phyloP scores from a whole-genome alignment of 2,797 vertebrate genomes.

The Rhinella marina region DNA sequence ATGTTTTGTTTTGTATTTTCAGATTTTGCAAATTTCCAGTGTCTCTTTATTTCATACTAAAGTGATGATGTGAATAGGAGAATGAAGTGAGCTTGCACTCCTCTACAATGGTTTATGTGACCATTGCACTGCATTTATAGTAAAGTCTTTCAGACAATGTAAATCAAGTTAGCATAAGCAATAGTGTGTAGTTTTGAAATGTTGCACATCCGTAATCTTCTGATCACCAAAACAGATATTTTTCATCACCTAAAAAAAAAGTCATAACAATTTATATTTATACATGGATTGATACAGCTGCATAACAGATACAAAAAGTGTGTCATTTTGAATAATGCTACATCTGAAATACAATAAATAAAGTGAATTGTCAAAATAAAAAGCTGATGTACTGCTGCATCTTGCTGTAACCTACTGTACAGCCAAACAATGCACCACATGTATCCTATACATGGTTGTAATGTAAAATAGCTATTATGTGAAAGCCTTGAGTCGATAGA shows the following conservation, averaged over 20 bases:
- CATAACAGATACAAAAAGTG: not conserved
- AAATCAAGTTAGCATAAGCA: constrained; percentile 53
- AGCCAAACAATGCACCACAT: too few relatives aligned
- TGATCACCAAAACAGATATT: constrained; percentile 40
- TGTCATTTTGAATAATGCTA: not conserved
- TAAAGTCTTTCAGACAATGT: constrained; percentile 62
- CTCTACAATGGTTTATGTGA: constrained; percentile 85
- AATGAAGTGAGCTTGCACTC: constrained; percentile 65
- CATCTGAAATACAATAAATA: not conserved
- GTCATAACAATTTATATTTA: not conserved
- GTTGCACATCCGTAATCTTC: constrained; percentile 63
- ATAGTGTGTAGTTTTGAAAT: constrained; percentile 61
- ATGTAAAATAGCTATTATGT: too few relatives aligned
- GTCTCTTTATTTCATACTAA: constrained; percentile 63
- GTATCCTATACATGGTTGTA: too few relatives aligned
- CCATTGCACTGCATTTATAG: constrained; percentile 89
- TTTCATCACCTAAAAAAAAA: constrained; percentile 48
- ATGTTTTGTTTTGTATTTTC: constrained; percentile 74
- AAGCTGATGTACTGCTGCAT: too few relatives aligned
- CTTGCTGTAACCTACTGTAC: too few relatives aligned
- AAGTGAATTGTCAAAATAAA: not conserved
- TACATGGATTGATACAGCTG: not conserved
- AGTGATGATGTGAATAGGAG: constrained; percentile 66
- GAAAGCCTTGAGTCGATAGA: too few relatives aligned
- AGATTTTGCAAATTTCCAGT: constrained; percentile 63